Evolutionary conservation across 2,888 invertebrate species (phyloP), one percentile per base, ranked within the genome.

Genomic region (Caradrina kadenii): DNA sequence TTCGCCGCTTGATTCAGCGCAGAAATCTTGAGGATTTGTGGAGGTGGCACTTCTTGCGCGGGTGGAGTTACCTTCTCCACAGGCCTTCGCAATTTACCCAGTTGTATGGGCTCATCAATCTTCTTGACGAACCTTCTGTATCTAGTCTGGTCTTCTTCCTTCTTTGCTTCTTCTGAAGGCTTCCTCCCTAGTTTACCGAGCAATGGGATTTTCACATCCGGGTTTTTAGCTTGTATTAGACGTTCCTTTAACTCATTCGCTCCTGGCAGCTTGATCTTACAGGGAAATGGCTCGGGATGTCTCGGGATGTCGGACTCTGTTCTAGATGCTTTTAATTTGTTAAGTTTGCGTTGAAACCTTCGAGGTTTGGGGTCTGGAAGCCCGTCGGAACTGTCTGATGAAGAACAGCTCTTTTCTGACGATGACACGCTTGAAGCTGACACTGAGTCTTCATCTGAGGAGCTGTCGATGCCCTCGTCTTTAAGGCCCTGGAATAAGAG

Each of bases 381-480:
- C 15, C 94, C 95, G 13, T 95, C 96, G 5, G 95, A 95, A 69
- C 93, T 94, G 76, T 95, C 95, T 56, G 96, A 95, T 61, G 96
- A 95, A 21, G 95, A 93, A 63, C 95, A 95, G 84, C 96, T 96
- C 58, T 96, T 95, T 74, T 96, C 96, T 67, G 96, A 95, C 4
- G 96, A 96, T 5, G 96, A 95, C 5, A 94, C 94, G 75, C 90
- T 93, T 59, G 94, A 93, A 1, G 92, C 92, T 0, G 95, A 93
- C 1, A 88, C 92, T 8, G 96, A 93, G 73, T 96, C 96, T 64
- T 96, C 96, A 64, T 96, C 96, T 2, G 96, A 96, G 35, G 96
- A 96, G 76, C 96, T 96, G 87, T 96, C 96, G 77, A 96, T 96
- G 71, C 96, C 96, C 87, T 96, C 96, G 82, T 96, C 96, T 88